These are phyloP conservation scores for Aspiorhynchus laticeps DNA, from an alignment of 2,113 vertebrate species.

Conservation along the genomic window DNA sequence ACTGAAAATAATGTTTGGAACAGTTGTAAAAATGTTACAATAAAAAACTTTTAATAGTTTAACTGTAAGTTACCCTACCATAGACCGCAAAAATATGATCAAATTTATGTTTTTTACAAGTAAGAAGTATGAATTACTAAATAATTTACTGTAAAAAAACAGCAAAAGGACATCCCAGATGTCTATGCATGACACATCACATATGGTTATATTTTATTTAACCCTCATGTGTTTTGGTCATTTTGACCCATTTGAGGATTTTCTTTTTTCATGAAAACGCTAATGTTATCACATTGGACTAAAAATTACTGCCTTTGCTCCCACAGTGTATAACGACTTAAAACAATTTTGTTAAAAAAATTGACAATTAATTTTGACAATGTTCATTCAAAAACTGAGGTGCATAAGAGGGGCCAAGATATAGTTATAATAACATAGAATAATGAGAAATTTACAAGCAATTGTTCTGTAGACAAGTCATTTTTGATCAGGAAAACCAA, in stretches of 20 bases:
- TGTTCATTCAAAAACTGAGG: neutral
- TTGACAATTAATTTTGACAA: neutral
- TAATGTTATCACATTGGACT: neutral
- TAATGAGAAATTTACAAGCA: too few relatives aligned
- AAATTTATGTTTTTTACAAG: neutral
- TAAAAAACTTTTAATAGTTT: neutral
- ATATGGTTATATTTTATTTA: neutral
- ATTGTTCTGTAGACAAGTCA: too few relatives aligned
- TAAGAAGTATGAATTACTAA: neutral
- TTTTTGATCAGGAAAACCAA: too few relatives aligned
- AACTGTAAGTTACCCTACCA: neutral
- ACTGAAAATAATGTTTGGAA: neutral
- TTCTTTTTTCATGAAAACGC: neutral
- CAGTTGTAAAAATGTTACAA: neutral
- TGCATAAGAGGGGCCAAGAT: neutral
- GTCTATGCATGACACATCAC: neutral
- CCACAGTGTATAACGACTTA: too few relatives aligned
- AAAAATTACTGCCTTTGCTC: neutral
- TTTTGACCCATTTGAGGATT: neutral
- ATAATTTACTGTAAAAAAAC: neutral
- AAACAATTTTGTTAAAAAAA: too few relatives aligned
- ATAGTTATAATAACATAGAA: too few relatives aligned
- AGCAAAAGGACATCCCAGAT: neutral
- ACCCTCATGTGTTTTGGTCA: neutral
- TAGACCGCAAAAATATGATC: neutral